A percentile compares a stretch with the other conserved stretches of the same genome.
phyloP scores from a whole-genome alignment of 2,113 vertebrate species.

The Ophiodon elongatus region DNA sequence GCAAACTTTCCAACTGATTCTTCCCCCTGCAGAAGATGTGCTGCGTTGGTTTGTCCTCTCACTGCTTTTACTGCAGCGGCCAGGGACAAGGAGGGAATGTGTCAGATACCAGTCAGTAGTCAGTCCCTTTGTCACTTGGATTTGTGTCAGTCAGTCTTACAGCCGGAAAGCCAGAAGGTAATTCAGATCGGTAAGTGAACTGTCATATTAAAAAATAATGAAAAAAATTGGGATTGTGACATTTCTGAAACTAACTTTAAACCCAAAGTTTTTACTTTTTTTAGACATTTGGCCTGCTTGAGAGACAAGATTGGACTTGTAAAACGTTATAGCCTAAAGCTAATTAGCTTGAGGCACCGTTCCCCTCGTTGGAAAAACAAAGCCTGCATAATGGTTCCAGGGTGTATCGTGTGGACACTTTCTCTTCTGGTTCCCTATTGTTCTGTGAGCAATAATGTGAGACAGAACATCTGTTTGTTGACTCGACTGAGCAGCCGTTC shows the following conservation, averaged over 20 bases:
- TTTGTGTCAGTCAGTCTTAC: slow-evolving; percentile 4
- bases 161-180: neutral
- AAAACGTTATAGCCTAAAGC: neutral
- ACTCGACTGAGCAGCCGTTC: neutral
- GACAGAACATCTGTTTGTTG: neutral
- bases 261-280: neutral
- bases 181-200: neutral
- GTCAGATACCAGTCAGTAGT: neutral
- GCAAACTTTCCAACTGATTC: slow-evolving; percentile 31
- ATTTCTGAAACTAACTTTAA: neutral
- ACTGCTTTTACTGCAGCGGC: neutral
- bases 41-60: slow-evolving; percentile 11
- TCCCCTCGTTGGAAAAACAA: neutral
- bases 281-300: neutral
- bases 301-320: neutral
- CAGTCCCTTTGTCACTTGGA: neutral
- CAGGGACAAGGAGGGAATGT: neutral
- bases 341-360: neutral
- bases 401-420: neutral
- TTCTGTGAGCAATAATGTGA: neutral
- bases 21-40: slow-evolving; percentile 8
- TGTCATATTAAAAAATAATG: neutral
- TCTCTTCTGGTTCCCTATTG: neutral
- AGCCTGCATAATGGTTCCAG: neutral
- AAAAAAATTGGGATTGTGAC: neutral